Conservation (phyloP, 2,113 vertebrate genomes). For the Nothocercus julius region DNA sequence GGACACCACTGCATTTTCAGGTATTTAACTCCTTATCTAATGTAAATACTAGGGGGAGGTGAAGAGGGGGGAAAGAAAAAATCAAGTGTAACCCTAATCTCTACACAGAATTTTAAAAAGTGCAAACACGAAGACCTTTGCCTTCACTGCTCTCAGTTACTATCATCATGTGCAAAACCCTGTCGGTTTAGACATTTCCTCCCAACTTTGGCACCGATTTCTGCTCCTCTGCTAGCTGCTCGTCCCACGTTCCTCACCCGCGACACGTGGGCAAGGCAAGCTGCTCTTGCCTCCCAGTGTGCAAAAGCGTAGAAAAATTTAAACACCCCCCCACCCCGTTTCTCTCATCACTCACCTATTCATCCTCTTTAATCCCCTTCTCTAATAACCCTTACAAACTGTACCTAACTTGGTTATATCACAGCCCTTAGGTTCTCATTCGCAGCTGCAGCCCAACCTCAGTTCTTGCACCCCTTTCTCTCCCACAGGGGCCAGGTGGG, state of each 20-base stretch:
- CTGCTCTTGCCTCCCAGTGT: not conserved
- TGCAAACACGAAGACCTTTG: not conserved
- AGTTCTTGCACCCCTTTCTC: constrained; percentile 4
- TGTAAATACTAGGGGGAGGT: not conserved
- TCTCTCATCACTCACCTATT: not conserved
- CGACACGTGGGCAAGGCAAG: not conserved
- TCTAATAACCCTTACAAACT: not conserved
- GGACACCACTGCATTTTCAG: not conserved
- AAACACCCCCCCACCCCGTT: not conserved
- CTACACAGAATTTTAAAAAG: not conserved
- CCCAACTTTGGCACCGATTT: not conserved
- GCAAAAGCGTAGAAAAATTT: not conserved
- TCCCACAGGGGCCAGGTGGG: constrained; percentile 51
- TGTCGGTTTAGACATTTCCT: not conserved
- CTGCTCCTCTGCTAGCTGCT: not conserved
- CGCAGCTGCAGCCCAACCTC: not conserved
- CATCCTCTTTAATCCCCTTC: not conserved
- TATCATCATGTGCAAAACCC: not conserved
- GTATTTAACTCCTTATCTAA: not conserved
- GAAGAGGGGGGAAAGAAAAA: not conserved
- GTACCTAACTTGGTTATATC: not conserved
- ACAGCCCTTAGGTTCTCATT: not conserved
- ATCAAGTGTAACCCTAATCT: not conserved
- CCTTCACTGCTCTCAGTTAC: not conserved
- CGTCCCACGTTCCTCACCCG: not conserved